Percentiles rank a stretch among this genome's conserved stretches.
These are phyloP conservation scores for Campoplex capitator DNA, from an alignment of 2,888 invertebrate genomes.

Conservation along the genomic window DNA sequence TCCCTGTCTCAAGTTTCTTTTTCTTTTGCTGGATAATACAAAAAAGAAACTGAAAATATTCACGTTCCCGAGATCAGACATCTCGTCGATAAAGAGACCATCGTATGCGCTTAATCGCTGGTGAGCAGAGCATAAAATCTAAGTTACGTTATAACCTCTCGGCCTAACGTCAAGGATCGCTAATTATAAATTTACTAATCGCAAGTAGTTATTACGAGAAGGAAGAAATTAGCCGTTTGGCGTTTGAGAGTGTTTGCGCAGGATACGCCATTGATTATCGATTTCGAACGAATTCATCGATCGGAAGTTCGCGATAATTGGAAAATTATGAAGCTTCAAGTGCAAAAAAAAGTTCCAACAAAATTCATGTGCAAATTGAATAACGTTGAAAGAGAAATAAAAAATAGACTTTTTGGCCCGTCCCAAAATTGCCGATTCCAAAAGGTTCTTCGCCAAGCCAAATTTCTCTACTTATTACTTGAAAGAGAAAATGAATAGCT, in stretches of 20 bases:
- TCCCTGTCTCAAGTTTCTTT: background rate
- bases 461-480: background rate
- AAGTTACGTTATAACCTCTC: background rate
- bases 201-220: background rate
- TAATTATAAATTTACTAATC: slow-evolving; percentile 28
- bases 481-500: slow-evolving; percentile 26
- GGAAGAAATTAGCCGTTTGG: background rate
- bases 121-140: background rate
- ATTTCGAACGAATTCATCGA: background rate
- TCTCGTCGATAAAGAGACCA: background rate
- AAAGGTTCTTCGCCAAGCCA: background rate
- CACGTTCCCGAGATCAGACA: background rate
- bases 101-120: slow-evolving; percentile 17
- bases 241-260: background rate
- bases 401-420: background rate
- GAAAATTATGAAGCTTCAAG: background rate
- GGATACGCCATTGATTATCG: background rate
- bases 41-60: slow-evolving; percentile 19
- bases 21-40: background rate
- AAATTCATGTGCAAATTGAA: background rate
- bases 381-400: background rate
- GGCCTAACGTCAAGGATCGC: background rate
- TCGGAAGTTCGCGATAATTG: too few species aligned
- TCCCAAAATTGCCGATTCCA: background rate
- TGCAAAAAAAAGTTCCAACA: background rate